These are phyloP conservation scores for Sinocyclocheilus anshuiensis DNA, from an alignment of 2,113 vertebrate species.

Conservation along the genomic window DNA sequence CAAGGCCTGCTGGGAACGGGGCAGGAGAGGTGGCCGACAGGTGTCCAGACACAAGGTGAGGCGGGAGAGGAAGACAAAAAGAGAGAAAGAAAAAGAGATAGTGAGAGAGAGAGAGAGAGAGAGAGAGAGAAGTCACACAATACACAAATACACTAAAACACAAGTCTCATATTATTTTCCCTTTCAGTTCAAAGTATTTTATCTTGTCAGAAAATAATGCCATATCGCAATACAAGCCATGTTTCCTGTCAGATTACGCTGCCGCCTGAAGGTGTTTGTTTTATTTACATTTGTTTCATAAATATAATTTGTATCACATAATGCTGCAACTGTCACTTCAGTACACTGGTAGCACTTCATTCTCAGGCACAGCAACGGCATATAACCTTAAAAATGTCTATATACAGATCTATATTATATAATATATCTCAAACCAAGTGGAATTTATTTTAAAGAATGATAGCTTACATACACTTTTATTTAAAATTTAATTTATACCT, in stretches of 20 bases:
- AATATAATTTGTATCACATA: conserved; percentile 16
- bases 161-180: neutral
- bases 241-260: conserved; percentile 20
- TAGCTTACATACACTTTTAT: neutral
- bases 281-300: conserved; percentile 14
- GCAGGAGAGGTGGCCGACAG: conserved; percentile 35
- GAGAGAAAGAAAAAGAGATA: conserved; percentile 21
- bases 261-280: neutral
- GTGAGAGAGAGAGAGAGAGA: neutral
- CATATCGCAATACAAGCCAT: neutral
- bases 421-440: neutral
- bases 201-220: conserved; percentile 7
- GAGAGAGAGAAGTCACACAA: neutral
- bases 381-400: neutral
- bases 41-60: conserved; percentile 27
- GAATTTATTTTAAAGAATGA: neutral
- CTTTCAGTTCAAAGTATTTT: neutral
- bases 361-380: neutral
- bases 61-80: neutral
- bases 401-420: neutral
- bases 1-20: conserved; percentile 44
- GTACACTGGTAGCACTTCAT: neutral
- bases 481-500: neutral
- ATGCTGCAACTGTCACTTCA: conserved; percentile 3
- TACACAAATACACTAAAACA: neutral